These are phyloP conservation scores for Parotocinclus haroldoi DNA, from an alignment of 2,797 vertebrate genomes.

Conservation along the genomic window DNA sequence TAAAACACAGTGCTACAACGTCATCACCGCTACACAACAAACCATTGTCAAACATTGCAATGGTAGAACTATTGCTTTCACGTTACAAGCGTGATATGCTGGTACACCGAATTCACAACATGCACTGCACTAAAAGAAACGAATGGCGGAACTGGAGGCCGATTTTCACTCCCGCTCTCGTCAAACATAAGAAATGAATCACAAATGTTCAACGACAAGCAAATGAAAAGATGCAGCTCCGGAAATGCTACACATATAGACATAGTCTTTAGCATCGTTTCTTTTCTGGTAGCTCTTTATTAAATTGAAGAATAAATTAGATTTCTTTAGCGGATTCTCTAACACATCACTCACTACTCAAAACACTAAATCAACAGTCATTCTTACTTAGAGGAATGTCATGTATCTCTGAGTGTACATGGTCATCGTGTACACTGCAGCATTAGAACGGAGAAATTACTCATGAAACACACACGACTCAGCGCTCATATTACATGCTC, in stretches of 20 bases:
- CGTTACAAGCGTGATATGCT: conserved; percentile 41
- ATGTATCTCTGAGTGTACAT: conserved; percentile 38
- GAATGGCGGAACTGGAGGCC: neutral
- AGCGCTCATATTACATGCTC: conserved; percentile 41
- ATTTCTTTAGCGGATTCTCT: conserved; percentile 35
- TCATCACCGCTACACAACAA: conserved; percentile 43
- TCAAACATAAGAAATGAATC: neutral
- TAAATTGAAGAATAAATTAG: conserved; percentile 33
- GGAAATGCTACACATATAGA: conserved; percentile 38
- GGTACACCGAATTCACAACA: conserved; percentile 44
- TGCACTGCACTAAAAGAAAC: conserved; percentile 41
- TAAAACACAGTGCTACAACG: conserved; percentile 45
- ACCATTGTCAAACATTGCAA: conserved; percentile 22
- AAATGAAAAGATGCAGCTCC: conserved; percentile 36
- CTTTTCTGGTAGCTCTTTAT: conserved; percentile 27
- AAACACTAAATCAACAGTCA: conserved; percentile 40
- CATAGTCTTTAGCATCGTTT: conserved; percentile 4
- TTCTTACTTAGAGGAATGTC: conserved; percentile 45
- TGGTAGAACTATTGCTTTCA: conserved; percentile 47
- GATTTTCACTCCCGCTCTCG: neutral
- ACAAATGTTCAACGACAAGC: conserved; percentile 37
- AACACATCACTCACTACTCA: conserved; percentile 30
- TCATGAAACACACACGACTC: conserved; percentile 8
- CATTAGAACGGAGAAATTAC: conserved; percentile 42
- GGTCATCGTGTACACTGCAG: conserved; percentile 38